Base-by-base conservation (phyloP, 1,140 invertebrate genomes). In the Dysdera silvatica region DNA sequence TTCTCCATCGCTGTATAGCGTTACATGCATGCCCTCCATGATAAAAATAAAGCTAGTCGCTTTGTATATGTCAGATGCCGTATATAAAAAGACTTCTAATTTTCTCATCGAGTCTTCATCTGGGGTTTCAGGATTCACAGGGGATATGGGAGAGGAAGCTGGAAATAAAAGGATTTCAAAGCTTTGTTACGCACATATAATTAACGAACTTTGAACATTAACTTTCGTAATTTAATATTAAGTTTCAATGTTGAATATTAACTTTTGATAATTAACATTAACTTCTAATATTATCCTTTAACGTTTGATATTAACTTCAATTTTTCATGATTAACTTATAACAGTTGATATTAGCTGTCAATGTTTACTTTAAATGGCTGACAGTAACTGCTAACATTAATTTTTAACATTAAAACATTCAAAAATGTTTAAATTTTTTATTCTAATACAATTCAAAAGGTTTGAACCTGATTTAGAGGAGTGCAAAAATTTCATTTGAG, bases 41-140 rank as follows among this genome's bases (percentile, higher is more conserved):
- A 79, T 80, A 59, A 86, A 79, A 65, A 83, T 83, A 56, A 76
- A 75, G 54, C 73, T 77, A 2, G 82, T 69, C 64, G 84, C 82
- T 65, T 82, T 82, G 49, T 80, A 75, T 54, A 84, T 82, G 56
- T 80, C 80, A 70, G 86, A 84, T 51, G 81, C 80, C 65, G 84
- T 82, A 32, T 81, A 82, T 51, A 89, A 83, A 71, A 89, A 89
- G 1, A 83, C 85, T 75, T 88, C 85, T 2, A 88, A 71, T 69
- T 83, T 87, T 69, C 81, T 82, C 0, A 87, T 83, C 40, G 80
- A 77, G 65, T 87, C 85, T 48, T 81, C 77, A 23, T 71, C 71
- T 20, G 72, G 70, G 28, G 69, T 69, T 37, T 70, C 71, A 6
- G 68, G 66, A 43, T 74, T 71, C 28, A 61, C 57, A 14, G 70